Conservation (phyloP, 1,140 invertebrate species). For the Aculops lycopersici region DNA sequence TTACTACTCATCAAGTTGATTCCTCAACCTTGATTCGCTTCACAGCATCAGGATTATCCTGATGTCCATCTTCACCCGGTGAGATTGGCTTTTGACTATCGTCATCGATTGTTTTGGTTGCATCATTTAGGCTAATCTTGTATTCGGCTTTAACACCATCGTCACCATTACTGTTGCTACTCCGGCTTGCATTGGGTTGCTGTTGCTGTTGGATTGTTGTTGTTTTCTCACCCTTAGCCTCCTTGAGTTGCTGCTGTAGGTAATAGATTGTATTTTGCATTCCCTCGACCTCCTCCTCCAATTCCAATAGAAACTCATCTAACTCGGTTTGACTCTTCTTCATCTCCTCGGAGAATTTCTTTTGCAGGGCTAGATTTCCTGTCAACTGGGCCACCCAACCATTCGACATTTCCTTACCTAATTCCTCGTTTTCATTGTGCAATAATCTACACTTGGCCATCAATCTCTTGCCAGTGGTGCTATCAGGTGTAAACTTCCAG, state of each 20-base stretch:
- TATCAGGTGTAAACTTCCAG: slow-evolving; percentile 96
- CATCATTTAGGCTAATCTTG: too few species aligned
- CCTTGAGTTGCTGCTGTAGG: slow-evolving; percentile 58
- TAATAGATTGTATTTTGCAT: slow-evolving; percentile 88
- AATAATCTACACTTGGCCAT: slow-evolving; percentile 85
- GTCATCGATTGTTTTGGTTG: too few species aligned
- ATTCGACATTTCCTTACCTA: slow-evolving; percentile 75
- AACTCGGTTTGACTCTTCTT: slow-evolving; percentile 80
- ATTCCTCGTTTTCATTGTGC: slow-evolving; percentile 92
- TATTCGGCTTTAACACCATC: too few species aligned
- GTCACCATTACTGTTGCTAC: too few species aligned
- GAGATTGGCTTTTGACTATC: too few species aligned
- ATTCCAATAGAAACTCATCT: slow-evolving; percentile 71
- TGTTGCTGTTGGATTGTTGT: too few species aligned
- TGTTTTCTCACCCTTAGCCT: slow-evolving; percentile 17
- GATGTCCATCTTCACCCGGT: too few species aligned
- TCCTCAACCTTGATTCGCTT: too few species aligned
- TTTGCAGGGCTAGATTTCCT: slow-evolving; percentile 70
- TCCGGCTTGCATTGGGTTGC: too few species aligned
- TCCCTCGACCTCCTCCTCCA: slow-evolving; percentile 87
- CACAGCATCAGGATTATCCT: too few species aligned
- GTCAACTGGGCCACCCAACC: slow-evolving; percentile 77
- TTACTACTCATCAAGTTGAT: too few species aligned
- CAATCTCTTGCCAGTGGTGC: slow-evolving; percentile 73
- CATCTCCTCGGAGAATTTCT: slow-evolving; percentile 76